A percentile compares a stretch with the other conserved stretches of the same genome.
phyloP scores from a whole-genome alignment of 2,797 vertebrate genomes.

The Pteronotus mesoamericanus region DNA sequence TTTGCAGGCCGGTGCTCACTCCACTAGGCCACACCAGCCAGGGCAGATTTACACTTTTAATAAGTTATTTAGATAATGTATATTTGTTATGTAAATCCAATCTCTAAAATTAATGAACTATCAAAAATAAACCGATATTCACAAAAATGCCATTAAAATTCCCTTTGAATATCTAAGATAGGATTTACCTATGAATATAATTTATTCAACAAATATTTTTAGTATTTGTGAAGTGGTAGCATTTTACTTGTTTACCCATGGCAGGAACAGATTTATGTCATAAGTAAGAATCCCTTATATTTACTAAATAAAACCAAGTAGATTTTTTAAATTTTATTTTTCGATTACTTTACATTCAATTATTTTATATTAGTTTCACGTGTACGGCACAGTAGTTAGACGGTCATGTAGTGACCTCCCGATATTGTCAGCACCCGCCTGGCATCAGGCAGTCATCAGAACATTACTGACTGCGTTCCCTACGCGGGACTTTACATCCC shows the following conservation, averaged over 20 bases:
- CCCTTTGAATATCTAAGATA: neutral
- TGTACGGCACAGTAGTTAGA: no score
- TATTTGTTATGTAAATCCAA: neutral
- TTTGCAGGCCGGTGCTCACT: no score
- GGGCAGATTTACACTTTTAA: no score
- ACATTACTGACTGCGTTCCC: rapidly evolving
- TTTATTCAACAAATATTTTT: neutral
- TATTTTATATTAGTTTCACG: no score
- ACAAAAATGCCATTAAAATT: neutral
- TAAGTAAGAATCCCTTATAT: neutral
- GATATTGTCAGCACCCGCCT: no score
- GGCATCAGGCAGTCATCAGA: no score
- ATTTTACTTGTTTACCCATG: neutral
- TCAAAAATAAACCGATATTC: neutral
- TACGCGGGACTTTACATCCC: no score
- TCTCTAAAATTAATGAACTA: neutral
- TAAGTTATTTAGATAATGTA: neutral
- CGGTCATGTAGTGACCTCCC: no score
- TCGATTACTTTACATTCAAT: neutral
- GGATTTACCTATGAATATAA: neutral
- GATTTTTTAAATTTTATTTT: neutral
- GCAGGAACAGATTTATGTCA: conserved; percentile 2
- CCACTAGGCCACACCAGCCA: no score
- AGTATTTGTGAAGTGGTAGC: neutral
- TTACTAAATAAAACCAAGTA: neutral